These are phyloP conservation scores for Scaptomyza pallida DNA, from an alignment of 1,140 invertebrate genomes.

Conservation along the genomic window DNA sequence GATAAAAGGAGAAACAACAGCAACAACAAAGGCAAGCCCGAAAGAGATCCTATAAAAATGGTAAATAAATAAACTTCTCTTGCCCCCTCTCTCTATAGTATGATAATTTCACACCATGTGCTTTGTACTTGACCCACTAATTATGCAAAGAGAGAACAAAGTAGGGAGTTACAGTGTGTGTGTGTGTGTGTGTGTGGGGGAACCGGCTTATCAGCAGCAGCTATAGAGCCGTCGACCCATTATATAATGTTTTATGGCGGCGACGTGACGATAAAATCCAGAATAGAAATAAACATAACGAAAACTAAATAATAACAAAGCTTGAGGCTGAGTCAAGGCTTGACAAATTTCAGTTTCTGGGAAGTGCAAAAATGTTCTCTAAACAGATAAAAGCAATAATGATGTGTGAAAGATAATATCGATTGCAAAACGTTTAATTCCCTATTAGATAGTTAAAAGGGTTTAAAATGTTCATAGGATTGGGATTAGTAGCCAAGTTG, in stretches of 20 bases:
- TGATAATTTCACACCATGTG: not conserved
- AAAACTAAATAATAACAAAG: slow-evolving; percentile 2
- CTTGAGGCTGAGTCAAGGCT: slow-evolving; percentile 11
- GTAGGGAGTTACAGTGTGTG: slow-evolving; percentile 11
- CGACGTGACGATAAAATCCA: slow-evolving; percentile 70
- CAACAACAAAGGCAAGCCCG: no score
- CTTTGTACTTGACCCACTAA: slow-evolving; percentile 74
- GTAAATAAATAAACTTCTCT: slow-evolving; percentile 28
- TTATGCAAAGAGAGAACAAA: slow-evolving; percentile 30
- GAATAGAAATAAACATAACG: slow-evolving; percentile 4
- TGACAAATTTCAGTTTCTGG: not conserved
- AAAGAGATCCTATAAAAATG: slow-evolving; percentile 34
- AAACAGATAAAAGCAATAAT: no score
- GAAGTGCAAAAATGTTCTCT: slow-evolving; percentile 17
- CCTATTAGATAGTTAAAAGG: not conserved
- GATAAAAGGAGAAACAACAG: not conserved
- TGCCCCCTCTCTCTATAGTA: not conserved
- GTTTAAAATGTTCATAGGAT: no score
- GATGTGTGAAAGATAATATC: slow-evolving; percentile 7
- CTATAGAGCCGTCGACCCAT: slow-evolving; percentile 38
- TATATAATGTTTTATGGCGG: slow-evolving; percentile 66
- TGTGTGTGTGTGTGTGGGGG: not conserved
- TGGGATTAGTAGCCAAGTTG: no score
- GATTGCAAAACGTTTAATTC: slow-evolving; percentile 6
- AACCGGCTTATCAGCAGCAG: slow-evolving; percentile 20